phyloP scores from a whole-genome alignment of 2,888 invertebrate species.

The Tipula helvola region DNA sequence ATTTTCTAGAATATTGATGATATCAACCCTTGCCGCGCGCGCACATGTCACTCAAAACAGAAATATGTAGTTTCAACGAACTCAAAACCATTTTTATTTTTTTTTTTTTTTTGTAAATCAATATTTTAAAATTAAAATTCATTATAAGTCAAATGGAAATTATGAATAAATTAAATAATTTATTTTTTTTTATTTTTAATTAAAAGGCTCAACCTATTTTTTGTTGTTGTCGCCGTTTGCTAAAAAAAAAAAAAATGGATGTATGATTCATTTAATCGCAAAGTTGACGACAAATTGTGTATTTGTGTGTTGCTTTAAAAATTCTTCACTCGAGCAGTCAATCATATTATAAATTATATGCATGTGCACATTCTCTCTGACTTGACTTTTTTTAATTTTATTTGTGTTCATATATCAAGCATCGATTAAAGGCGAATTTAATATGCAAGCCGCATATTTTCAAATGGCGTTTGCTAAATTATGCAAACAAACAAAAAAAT shows the following conservation, averaged over 20 bases:
- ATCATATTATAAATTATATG: constrained; percentile 4
- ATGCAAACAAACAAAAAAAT: background rate
- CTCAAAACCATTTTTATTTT: background rate
- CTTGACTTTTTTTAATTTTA: background rate
- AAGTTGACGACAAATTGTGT: background rate
- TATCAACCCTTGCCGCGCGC: background rate
- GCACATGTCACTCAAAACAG: background rate
- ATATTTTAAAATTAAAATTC: background rate
- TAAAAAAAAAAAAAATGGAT: background rate
- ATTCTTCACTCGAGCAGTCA: background rate
- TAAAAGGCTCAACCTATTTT: background rate
- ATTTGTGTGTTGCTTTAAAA: background rate
- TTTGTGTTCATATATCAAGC: background rate
- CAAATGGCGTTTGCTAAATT: background rate
- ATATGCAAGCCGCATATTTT: background rate
- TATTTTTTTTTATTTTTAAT: background rate
- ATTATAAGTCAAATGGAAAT: background rate
- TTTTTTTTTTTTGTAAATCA: background rate
- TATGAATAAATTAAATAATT: background rate
- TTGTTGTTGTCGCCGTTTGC: background rate
- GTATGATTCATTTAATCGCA: background rate
- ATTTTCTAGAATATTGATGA: background rate
- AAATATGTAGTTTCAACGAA: background rate
- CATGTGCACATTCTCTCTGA: background rate
- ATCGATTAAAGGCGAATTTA: background rate